Base-by-base conservation (phyloP, 2,797 vertebrate genomes). In the Tapera naevia region DNA sequence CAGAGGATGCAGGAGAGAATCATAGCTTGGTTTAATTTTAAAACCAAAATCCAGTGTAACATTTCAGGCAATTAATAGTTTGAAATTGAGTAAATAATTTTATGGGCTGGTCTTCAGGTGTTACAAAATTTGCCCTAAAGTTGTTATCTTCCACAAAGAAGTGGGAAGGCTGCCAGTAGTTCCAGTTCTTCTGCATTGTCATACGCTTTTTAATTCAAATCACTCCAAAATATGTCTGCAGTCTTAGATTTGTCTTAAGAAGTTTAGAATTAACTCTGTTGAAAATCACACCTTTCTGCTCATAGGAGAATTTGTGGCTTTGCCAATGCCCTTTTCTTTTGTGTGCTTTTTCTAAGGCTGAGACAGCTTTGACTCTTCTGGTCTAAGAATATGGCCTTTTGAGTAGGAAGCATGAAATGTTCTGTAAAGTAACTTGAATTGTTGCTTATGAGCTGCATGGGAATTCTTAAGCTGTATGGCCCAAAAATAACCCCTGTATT, bases 381-480 rank as follows among this genome's bases (percentile, higher is more conserved):
- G 7, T 33, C 1, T 32, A 27, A 74, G 22, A 28, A 3, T 50
- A 4, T 33, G 11, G 27, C 22, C 12, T 35, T 86, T 54, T 28
- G 45, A 13, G 22, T 67, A 4, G 43, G 7, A 66, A n/a, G 11
- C 17, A 7, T 28, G 24, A 53, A 24, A 0, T 1, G 0, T 53
- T 86, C 32, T 67, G 25, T 37, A 71, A 53, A 32, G 39, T 67
- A 11, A 76, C 10, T 51, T 18, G 4, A 53, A 12, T 16, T 67
- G 24, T 35, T 70, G 35, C 17, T 66, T 56, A 7, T 60, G 30
- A 75, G 39, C 32, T 33, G 1, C 9, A 12, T 41, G 64, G 45
- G 66, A 64, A 5, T 56, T 69, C 19, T 71, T 60, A 51, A 75
- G 27, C 5, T 88, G n/a, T 43, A 3, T 32, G 33, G 25, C 32